Base-by-base conservation (phyloP, 2,797 vertebrate species). In the Picus viridis region DNA sequence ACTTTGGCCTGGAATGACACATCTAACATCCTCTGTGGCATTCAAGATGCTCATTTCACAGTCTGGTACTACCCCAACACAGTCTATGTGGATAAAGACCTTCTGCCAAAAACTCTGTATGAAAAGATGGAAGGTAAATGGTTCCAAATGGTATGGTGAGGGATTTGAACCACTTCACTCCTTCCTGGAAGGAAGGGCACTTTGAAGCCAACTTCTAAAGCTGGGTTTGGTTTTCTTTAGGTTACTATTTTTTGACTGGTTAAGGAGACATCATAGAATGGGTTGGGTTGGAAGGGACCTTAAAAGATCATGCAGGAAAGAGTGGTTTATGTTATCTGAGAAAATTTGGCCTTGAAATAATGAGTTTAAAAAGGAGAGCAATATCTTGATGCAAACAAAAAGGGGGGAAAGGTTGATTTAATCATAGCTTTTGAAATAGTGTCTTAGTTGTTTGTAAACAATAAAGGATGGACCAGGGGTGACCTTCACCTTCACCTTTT, bases 31-130 rank as follows among this genome's bases (percentile, higher is more conserved):
- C 97, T 99, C 16, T 99, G 99, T 97, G 99, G 98, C 65, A 98
- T 99, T 91, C 99, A 99, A 83, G 99, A 99, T 88, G 98, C 95
- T 86, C 98, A 94, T 73, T 97, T 99, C 68, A 98, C 98, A 4
- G 98, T 99, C 89, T 99, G 99, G 99, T 99, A 98, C 95, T 99
- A 99, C 86, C 99, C 99, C 23, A 98, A 97, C 86, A 97, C 97
- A 0, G 98, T 99, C 88, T 99, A 99, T 67, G 98, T 98, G 61
- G 99, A 99, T 96, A 99, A 98, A 97, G 99, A 99, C 49, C 98
- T 99, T 73, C 97, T 99, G 73, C 97, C 98, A 68, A 99, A 98
- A 97, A 99, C 99, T 7, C 94, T 99, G 11, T 97, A 96, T 94
- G 98, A 98, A 77, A 98, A 91, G 99, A 99, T 88, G 98, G 98